Evolutionary conservation across 2,888 invertebrate genomes (phyloP).

Genomic region (Patella caerulea): DNA sequence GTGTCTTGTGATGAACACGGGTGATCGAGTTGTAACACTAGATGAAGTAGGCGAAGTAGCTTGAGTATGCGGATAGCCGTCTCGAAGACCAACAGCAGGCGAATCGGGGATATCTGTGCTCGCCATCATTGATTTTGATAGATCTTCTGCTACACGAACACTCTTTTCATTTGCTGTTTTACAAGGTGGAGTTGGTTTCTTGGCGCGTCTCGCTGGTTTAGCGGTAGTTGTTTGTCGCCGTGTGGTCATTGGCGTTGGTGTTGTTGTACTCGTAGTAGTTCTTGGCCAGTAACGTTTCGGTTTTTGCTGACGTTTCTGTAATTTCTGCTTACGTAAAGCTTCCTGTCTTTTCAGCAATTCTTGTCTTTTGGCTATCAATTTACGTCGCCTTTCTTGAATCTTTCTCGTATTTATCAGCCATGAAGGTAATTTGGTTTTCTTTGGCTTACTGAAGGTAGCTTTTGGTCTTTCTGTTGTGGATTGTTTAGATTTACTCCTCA

Average conservation of each 20-base stretch:
- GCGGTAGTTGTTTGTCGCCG: background rate
- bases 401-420: slow-evolving; percentile 18
- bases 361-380: background rate
- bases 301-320: background rate
- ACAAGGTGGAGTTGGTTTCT: slow-evolving; percentile 11
- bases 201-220: background rate
- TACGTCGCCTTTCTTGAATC: background rate
- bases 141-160: slow-evolving; percentile 19
- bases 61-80: slow-evolving; percentile 36
- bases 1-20: background rate
- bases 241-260: slow-evolving; percentile 16
- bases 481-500: background rate
- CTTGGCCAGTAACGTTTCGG: slow-evolving; percentile 1
- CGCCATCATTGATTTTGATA: slow-evolving; percentile 15
- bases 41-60: slow-evolving; percentile 35
- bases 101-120: slow-evolving; percentile 21
- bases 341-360: slow-evolving; percentile 3
- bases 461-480: background rate
- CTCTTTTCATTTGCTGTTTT: slow-evolving; percentile 21
- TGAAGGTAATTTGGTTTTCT: slow-evolving; percentile 14
- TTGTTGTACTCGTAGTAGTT: slow-evolving; percentile 11
- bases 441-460: background rate
- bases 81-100: slow-evolving; percentile 41
- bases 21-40: background rate
- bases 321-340: background rate